A percentile compares a stretch with the other conserved stretches of the same genome.
Evolutionary conservation across 2,797 vertebrate species (phyloP).

Genomic region (Microctenopoma steveboyesi): DNA sequence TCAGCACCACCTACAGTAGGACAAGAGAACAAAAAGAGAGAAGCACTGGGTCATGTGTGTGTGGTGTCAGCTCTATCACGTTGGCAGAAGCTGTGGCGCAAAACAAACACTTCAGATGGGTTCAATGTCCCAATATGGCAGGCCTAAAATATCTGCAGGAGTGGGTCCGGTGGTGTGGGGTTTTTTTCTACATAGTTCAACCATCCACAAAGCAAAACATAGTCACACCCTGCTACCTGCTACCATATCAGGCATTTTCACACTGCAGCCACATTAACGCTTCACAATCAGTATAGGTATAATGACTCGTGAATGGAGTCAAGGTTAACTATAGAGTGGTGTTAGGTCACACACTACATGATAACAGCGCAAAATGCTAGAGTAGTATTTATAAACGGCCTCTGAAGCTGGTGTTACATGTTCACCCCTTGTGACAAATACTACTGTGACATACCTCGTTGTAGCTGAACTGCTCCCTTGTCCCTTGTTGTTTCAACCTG

Average conservation of each 20-base stretch:
- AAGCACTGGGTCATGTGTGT: conserved; percentile 17
- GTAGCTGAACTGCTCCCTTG: conserved; percentile 88
- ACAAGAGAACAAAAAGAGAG: conserved; percentile 9
- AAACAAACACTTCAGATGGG: conserved; percentile 21
- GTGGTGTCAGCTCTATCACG: conserved; percentile 37
- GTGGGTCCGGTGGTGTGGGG: no score
- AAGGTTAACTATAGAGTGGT: conserved; percentile 67
- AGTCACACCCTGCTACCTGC: conserved; percentile 33
- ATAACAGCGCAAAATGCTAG: conserved; percentile 50
- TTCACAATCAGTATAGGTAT: conserved; percentile 24
- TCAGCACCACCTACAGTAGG: conserved; percentile 83
- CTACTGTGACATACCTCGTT: conserved; percentile 81
- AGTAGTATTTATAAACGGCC: conserved; percentile 63
- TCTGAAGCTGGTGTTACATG: conserved; percentile 54
- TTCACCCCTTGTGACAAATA: conserved; percentile 35
- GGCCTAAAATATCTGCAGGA: conserved; percentile 6
- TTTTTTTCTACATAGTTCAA: background rate
- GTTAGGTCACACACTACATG: conserved; percentile 59
- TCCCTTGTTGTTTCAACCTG: conserved; percentile 87
- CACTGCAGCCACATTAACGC: conserved; percentile 21
- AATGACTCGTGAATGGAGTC: conserved; percentile 32
- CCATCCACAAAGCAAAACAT: conserved; percentile 28
- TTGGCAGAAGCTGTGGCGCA: conserved; percentile 9
- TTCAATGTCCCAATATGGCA: conserved; percentile 21
- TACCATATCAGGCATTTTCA: background rate